Evolutionary conservation across 2,797 vertebrate genomes (phyloP).

Genomic region (Halcyon chelicuti): DNA sequence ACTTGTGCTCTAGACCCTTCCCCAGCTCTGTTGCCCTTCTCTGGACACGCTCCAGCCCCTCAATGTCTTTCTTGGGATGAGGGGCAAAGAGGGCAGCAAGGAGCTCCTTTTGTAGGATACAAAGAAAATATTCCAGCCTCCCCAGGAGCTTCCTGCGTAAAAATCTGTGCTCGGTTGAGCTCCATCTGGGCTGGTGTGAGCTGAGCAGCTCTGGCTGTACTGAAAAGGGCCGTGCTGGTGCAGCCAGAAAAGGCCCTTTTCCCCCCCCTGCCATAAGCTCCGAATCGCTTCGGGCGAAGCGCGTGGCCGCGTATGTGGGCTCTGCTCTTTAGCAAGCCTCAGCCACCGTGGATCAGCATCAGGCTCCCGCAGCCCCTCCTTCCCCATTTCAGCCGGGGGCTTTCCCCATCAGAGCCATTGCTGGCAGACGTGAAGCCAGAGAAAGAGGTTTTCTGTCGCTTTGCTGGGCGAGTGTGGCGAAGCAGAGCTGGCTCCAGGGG

Average conservation of each 20-base stretch:
- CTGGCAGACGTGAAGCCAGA: neutral
- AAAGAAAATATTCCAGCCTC: neutral
- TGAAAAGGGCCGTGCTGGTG: neutral
- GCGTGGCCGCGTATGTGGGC: fast-evolving
- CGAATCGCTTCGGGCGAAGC: neutral
- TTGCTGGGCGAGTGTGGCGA: neutral
- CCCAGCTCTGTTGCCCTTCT: neutral
- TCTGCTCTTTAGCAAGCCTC: neutral
- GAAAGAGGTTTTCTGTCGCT: neutral
- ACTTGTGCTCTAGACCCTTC: neutral
- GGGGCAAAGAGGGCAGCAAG: neutral
- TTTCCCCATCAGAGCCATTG: neutral
- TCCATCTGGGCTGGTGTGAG: neutral
- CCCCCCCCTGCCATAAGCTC: neutral
- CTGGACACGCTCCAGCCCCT: neutral
- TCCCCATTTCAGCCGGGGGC: neutral
- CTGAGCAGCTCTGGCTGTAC: neutral
- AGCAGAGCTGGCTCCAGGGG: neutral
- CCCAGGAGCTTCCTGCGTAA: neutral
- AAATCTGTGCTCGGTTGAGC: neutral
- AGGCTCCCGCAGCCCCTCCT: neutral
- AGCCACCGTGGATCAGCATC: fast-evolving
- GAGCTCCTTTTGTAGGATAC: neutral
- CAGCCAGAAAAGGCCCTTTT: neutral
- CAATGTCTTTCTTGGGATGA: neutral